These are phyloP conservation scores for Etheostoma spectabile DNA, from an alignment of 2,113 vertebrate genomes.

Conservation along the genomic window DNA sequence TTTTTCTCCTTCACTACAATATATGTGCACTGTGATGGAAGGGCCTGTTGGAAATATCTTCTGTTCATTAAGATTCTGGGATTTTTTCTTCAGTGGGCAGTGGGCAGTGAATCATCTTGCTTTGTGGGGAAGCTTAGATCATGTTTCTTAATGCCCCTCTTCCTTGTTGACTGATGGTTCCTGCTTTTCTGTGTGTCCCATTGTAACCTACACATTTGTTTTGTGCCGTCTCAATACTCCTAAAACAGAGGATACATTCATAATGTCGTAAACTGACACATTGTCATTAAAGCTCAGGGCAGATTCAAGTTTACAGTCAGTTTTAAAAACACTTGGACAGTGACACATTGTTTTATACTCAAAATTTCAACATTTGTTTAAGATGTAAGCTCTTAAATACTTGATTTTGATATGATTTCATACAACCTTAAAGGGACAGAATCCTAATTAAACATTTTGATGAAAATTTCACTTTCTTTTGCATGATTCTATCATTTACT, in stretches of 20 bases:
- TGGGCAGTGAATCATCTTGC: slow-evolving; percentile 62
- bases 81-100: slow-evolving; percentile 49
- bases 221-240: slow-evolving; percentile 32
- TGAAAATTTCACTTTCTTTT: neutral
- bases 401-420: neutral
- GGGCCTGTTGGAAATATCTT: slow-evolving; percentile 62
- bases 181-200: slow-evolving; percentile 60
- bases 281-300: slow-evolving; percentile 28
- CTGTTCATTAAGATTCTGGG: slow-evolving; percentile 65
- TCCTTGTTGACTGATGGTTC: slow-evolving; percentile 67
- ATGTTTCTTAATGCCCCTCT: slow-evolving; percentile 74
- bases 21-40: slow-evolving; percentile 22
- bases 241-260: slow-evolving; percentile 69
- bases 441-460: neutral
- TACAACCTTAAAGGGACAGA: neutral
- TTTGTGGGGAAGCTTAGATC: slow-evolving; percentile 69
- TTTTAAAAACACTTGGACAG: slow-evolving; percentile 9
- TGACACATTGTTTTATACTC: neutral
- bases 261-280: slow-evolving; percentile 46
- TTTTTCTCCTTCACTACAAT: slow-evolving; percentile 22
- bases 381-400: neutral
- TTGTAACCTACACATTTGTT: slow-evolving; percentile 69
- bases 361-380: neutral
- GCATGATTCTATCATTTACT: neutral
- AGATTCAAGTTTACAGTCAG: slow-evolving; percentile 15